Base-by-base conservation (phyloP, 2,797 vertebrate species). In the Trichosurus vulpecula region DNA sequence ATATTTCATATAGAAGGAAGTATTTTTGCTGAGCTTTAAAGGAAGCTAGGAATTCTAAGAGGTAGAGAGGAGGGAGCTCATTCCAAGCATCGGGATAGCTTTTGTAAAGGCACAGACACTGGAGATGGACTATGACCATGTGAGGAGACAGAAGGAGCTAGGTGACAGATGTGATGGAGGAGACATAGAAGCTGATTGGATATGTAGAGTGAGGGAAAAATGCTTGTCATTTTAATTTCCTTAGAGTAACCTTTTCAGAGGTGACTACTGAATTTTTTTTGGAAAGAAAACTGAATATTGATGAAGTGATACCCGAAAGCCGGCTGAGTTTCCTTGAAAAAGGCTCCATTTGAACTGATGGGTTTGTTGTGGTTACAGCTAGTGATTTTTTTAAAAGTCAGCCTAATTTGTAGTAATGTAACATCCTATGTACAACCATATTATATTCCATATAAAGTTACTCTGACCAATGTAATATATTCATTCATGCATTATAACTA, bases 221-320 rank as follows among this genome's bases (percentile, higher is more conserved):
- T 16, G 31, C 14, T n/a, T 66, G 35, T 35, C 12, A 35, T 66
- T 66, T 66, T 16, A 66, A 35, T 66, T 66, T n/a, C 58, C 66
- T 66, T 16, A 66, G 31, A 35, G 13, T 16, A 66, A 66, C 13
- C 4, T 35, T 66, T 66, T 66, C 14, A 66, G 58, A 66, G 31
- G 58, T 35, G 31, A 66, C 13, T 12, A n/a, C 4, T 35, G 12
- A 58, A 14, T 14, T 66, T 66, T 90, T 95, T 95, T 95, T 52
- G 90, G 90, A 74, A 29, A 54, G 66, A 91, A 92, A 94, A 74
- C 57, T 53, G 58, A 90, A 90, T 90, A 94, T 92, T 96, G 95
- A 91, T 92, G 81, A 93, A 87, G 93, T 54, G 92, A 74, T 91
- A 94, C 94, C 41, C 57, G 29, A 87, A 97, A 95, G 52, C 90